These are phyloP conservation scores for Pachycephala philippinensis DNA, from an alignment of 2,113 vertebrate species.

Conservation along the genomic window DNA sequence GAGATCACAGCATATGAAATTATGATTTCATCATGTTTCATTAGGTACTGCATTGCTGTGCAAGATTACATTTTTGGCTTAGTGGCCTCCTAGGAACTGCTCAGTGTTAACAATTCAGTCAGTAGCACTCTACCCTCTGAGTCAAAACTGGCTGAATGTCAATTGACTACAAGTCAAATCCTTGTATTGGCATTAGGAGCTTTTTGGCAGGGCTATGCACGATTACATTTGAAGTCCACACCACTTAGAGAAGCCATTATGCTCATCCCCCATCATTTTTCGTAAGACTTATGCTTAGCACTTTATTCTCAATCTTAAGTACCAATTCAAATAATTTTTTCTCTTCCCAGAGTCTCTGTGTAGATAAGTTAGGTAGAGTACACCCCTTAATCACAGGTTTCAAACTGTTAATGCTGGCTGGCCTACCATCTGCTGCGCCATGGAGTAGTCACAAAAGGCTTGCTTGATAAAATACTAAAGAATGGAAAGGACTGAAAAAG, in stretches of 20 bases:
- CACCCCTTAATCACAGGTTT: not conserved
- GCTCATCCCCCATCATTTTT: not conserved
- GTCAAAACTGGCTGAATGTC: conserved; percentile 44
- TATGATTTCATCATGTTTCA: conserved; percentile 4
- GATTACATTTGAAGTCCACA: not conserved
- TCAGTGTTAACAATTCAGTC: conserved; percentile 30
- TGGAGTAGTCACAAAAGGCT: not conserved
- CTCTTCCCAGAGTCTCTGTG: not conserved
- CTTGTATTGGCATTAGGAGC: not conserved
- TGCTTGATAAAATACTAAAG: not conserved
- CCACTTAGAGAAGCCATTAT: not conserved
- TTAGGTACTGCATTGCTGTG: not conserved
- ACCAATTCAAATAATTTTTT: not conserved
- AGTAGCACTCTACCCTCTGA: conserved; percentile 40
- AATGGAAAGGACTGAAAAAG: not conserved
- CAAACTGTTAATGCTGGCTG: not conserved
- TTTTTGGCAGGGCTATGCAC: conserved; percentile 5
- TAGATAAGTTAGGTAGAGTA: not conserved
- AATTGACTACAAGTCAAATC: conserved; percentile 40
- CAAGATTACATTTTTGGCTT: conserved; percentile 20
- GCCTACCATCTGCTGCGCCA: not conserved
- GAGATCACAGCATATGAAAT: not conserved
- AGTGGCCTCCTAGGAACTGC: not conserved
- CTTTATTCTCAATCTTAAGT: not conserved
- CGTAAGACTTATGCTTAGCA: not conserved